These are phyloP conservation scores for Scotopteryx bipunctaria DNA, from an alignment of 2,888 invertebrate genomes.

Conservation along the genomic window DNA sequence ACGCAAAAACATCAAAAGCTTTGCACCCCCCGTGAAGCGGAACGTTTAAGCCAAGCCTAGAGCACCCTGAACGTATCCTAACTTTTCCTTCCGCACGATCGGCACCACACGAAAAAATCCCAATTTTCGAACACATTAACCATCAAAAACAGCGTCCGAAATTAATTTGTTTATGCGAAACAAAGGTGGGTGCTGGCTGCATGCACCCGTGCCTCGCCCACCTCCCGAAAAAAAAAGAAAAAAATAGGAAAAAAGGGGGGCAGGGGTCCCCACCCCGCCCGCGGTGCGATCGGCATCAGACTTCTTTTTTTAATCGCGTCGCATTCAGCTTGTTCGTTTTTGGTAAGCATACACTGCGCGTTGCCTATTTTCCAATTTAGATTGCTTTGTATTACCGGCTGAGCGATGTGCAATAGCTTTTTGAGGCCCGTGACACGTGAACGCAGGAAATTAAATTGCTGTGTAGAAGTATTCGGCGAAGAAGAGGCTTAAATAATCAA, in stretches of 20 bases:
- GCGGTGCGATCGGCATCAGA: constrained; percentile 81
- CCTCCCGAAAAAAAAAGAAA: constrained; percentile 78
- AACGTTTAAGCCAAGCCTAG: constrained; percentile 12
- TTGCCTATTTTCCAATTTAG: constrained; percentile 84
- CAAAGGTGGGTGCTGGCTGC: constrained; percentile 81
- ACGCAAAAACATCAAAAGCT: constrained; percentile 11
- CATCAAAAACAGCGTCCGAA: constrained; percentile 81
- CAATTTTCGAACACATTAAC: constrained; percentile 77
- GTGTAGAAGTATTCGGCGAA: constrained; percentile 48
- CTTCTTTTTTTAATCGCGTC: constrained; percentile 84
- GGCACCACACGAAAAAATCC: constrained; percentile 45
- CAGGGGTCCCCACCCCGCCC: constrained; percentile 63
- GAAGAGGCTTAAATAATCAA: constrained; percentile 21
- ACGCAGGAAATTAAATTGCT: constrained; percentile 75
- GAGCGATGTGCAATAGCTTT: constrained; percentile 82
- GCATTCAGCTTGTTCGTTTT: constrained; percentile 80
- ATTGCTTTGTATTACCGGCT: constrained; percentile 83
- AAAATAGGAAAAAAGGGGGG: constrained; percentile 70
- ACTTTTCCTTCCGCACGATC: constrained; percentile 44
- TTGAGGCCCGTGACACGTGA: constrained; percentile 77
- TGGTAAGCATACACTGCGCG: constrained; percentile 83
- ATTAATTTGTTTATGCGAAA: constrained; percentile 84
- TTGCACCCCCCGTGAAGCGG: neutral
- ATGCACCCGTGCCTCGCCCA: constrained; percentile 79
- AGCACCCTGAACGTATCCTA: constrained; percentile 31